These are phyloP conservation scores for Cheiracanthium punctorium DNA, from an alignment of 2,888 invertebrate genomes.

Conservation along the genomic window DNA sequence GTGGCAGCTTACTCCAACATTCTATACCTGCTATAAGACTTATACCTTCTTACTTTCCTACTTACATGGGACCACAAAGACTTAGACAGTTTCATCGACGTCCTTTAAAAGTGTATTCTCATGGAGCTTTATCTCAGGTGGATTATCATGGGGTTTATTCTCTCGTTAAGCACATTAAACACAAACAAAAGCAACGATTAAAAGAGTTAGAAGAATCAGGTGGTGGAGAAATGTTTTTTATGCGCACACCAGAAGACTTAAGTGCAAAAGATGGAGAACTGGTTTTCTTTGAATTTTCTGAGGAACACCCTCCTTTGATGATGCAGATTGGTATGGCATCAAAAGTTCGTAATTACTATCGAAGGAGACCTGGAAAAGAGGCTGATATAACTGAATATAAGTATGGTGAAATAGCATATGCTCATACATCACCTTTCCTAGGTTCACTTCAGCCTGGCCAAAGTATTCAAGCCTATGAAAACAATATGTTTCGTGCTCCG, in stretches of 20 bases:
- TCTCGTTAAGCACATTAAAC: constrained; percentile 90
- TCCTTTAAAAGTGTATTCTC: constrained; percentile 88
- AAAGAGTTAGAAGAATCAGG: constrained; percentile 93
- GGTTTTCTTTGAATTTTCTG: constrained; percentile 94
- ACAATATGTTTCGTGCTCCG: constrained; percentile 97
- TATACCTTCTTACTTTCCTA: constrained; percentile 94
- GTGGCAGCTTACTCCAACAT: constrained; percentile 82
- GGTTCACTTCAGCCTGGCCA: constrained; percentile 96
- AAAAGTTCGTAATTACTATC: constrained; percentile 98
- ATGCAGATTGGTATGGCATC: constrained; percentile 99
- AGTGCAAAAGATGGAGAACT: constrained; percentile 91
- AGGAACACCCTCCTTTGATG: constrained; percentile 97
- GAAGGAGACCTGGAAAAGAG: constrained; percentile 92
- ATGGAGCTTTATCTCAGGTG: constrained; percentile 84
- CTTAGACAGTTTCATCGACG: constrained; percentile 95
- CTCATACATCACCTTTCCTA: constrained; percentile 97
- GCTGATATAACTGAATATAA: constrained; percentile 84
- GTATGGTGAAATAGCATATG: constrained; percentile 97
- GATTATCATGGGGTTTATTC: constrained; percentile 89
- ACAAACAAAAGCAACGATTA: constrained; percentile 90
- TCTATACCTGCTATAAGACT: constrained; percentile 98
- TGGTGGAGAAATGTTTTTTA: constrained; percentile 99
- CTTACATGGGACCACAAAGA: constrained; percentile 88
- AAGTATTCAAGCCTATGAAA: constrained; percentile 94
- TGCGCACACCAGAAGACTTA: constrained; percentile 95